These are phyloP conservation scores for Nomada ruficornis DNA, from an alignment of 2,888 invertebrate genomes.

Conservation along the genomic window DNA sequence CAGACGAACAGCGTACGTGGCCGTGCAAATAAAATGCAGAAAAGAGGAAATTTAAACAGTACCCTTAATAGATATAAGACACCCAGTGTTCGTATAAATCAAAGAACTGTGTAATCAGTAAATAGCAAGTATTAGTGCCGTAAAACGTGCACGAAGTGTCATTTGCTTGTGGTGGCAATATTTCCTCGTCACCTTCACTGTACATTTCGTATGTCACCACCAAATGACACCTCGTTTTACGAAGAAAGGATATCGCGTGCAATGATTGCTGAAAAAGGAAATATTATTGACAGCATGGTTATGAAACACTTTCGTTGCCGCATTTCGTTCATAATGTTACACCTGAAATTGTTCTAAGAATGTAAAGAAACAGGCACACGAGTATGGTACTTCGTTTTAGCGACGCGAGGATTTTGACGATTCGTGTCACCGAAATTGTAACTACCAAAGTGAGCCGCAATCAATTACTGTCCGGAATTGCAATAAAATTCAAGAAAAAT, in stretches of 20 bases:
- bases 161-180: constrained; percentile 48
- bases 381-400: constrained; percentile 10
- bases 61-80: constrained; percentile 57
- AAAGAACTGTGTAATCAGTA: constrained; percentile 32
- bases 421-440: constrained; percentile 5
- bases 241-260: constrained; percentile 5
- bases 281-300: constrained; percentile 9
- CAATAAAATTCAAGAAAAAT: background rate
- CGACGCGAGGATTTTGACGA: constrained; percentile 8
- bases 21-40: constrained; percentile 30
- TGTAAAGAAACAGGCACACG: background rate
- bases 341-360: background rate
- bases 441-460: background rate
- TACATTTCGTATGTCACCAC: constrained; percentile 21
- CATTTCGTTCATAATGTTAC: background rate
- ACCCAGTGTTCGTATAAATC: constrained; percentile 66
- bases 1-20: background rate
- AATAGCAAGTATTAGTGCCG: constrained; percentile 23
- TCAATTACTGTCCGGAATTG: too few species aligned
- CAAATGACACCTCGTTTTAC: constrained; percentile 28
- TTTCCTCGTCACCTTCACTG: constrained; percentile 47
- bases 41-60: constrained; percentile 46
- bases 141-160: constrained; percentile 48
- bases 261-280: background rate
- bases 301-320: background rate